Evolutionary conservation across 2,888 invertebrate genomes (phyloP).

Genomic region (Cheilosia scutellata): DNA sequence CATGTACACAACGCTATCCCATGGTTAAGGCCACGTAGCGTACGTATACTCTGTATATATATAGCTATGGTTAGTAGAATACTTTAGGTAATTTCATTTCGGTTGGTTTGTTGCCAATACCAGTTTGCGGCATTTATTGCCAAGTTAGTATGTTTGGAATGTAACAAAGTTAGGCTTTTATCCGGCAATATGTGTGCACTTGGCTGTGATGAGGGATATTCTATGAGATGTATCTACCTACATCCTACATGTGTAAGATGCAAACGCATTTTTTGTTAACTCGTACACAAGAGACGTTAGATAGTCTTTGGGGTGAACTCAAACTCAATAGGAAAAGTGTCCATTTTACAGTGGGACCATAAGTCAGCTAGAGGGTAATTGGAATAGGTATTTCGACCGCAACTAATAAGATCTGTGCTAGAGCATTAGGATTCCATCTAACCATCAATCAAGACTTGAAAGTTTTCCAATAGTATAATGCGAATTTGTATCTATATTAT

Average conservation of each 20-base stretch:
- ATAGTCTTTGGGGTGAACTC: neutral
- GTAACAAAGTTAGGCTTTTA: conserved; percentile 46
- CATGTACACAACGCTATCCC: conserved; percentile 25
- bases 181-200: conserved; percentile 12
- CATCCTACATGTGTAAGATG: conserved; percentile 28
- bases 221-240: conserved; percentile 3
- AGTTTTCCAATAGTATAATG: no score
- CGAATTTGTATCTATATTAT: no score
- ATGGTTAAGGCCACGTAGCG: conserved; percentile 59
- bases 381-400: no score
- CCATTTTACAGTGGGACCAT: neutral
- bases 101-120: conserved; percentile 67
- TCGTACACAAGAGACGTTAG: conserved; percentile 21
- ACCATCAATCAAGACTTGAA: no score
- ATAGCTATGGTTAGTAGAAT: conserved; percentile 9
- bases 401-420: no score
- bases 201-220: conserved; percentile 18
- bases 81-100: conserved; percentile 66
- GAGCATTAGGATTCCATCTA: no score
- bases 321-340: conserved; percentile 6
- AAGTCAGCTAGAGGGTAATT: neutral
- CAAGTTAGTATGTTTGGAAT: conserved; percentile 71
- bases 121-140: conserved; percentile 70
- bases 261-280: conserved; percentile 41
- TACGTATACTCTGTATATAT: neutral